These are phyloP conservation scores for Gobiocypris rarus DNA, from an alignment of 2,113 vertebrate species.

Conservation along the genomic window DNA sequence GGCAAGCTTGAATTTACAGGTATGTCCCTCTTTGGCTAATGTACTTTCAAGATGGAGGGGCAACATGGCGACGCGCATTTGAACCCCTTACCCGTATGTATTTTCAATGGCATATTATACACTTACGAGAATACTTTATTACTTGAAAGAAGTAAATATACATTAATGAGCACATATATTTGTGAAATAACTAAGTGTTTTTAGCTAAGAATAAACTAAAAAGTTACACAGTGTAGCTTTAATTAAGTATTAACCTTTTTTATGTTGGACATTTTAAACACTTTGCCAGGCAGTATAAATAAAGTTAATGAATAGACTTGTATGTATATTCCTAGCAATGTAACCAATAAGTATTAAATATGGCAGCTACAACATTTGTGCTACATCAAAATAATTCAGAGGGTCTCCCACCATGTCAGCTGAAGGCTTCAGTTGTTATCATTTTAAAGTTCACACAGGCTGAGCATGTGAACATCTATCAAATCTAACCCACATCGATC, in stretches of 20 bases:
- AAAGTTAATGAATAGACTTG: not conserved
- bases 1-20: too few species aligned
- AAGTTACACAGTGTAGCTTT: too few species aligned
- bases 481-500: not conserved
- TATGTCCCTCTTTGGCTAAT: too few species aligned
- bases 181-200: too few species aligned
- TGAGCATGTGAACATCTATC: slow-evolving; percentile 12
- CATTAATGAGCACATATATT: too few species aligned
- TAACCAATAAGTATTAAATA: not conserved
- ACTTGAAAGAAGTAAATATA: too few species aligned
- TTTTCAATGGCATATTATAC: too few species aligned
- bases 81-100: too few species aligned
- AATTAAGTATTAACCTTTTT: not conserved
- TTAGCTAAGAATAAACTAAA: too few species aligned
- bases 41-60: too few species aligned
- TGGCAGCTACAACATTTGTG: not conserved
- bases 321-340: not conserved
- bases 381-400: not conserved
- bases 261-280: not conserved
- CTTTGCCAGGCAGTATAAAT: not conserved
- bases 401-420: not conserved
- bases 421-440: not conserved
- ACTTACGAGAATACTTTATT: too few species aligned
- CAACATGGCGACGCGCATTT: too few species aligned
- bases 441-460: slow-evolving; percentile 12